phyloP scores from a whole-genome alignment of 2,113 vertebrate genomes.

The Dromiciops gliroides region DNA sequence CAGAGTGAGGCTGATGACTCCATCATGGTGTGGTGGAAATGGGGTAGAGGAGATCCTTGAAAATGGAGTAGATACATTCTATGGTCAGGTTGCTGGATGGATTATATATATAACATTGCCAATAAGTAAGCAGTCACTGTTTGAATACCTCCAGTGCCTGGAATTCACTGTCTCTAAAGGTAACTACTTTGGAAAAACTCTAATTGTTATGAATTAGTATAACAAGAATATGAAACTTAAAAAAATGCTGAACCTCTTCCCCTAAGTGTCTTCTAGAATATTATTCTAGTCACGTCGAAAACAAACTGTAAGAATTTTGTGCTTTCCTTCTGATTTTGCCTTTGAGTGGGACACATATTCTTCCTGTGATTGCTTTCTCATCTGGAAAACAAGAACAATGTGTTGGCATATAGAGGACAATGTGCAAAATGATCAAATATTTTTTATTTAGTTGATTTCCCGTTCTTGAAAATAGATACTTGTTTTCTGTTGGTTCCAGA shows the following conservation, averaged over 20 bases:
- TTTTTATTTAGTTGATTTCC: slow-evolving; percentile 21
- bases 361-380: not conserved
- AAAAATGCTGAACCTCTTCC: not conserved
- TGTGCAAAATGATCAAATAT: slow-evolving; percentile 11
- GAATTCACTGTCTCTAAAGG: not conserved
- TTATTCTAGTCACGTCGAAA: not conserved
- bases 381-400: not conserved
- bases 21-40: not conserved
- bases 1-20: not conserved
- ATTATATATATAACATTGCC: not conserved
- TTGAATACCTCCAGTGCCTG: not conserved
- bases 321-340: not conserved
- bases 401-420: not conserved
- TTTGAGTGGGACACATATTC: not conserved
- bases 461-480: slow-evolving; percentile 48
- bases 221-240: not conserved
- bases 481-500: slow-evolving; percentile 38
- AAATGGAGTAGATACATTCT: not conserved
- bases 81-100: not conserved
- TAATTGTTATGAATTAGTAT: slow-evolving; percentile 18
- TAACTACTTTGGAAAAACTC: not conserved
- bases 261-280: not conserved
- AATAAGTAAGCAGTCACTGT: not conserved
- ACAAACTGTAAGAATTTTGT: not conserved
- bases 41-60: not conserved